A percentile compares a stretch with the other conserved stretches of the same genome.
Evolutionary conservation across 2,113 vertebrate genomes (phyloP).

Genomic region (Coptodon bakossiorum): DNA sequence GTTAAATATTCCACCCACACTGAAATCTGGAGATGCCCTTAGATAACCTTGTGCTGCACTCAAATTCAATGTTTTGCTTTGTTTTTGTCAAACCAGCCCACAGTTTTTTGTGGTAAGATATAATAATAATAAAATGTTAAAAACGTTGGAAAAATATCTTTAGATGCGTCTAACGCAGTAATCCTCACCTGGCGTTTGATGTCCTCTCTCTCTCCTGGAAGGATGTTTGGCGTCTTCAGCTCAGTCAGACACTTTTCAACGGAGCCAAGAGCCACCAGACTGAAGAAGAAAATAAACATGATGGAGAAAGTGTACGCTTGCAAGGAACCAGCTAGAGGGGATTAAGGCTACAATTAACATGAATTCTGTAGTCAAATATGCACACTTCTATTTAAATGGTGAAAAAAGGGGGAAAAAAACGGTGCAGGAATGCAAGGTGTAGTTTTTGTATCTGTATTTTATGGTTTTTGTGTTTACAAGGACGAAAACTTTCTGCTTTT

Average conservation of each 20-base stretch:
- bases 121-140: background rate
- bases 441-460: background rate
- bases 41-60: constrained; percentile 7
- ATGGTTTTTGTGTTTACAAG: background rate
- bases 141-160: background rate
- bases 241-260: constrained; percentile 78
- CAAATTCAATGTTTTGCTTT: background rate
- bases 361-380: background rate
- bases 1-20: constrained; percentile 43
- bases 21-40: constrained; percentile 15
- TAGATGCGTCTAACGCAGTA: background rate
- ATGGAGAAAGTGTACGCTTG: background rate
- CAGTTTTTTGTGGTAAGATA: background rate
- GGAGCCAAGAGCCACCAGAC: constrained; percentile 70
- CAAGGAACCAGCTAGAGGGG: background rate
- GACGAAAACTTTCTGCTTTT: background rate
- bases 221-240: constrained; percentile 66
- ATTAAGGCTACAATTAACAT: background rate
- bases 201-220: constrained; percentile 66
- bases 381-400: background rate
- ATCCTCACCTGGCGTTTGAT: constrained; percentile 81
- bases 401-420: fast-evolving
- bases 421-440: background rate
- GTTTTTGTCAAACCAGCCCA: background rate
- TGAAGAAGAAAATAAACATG: constrained; percentile 48